phyloP scores from a whole-genome alignment of 2,797 vertebrate species.

The Sebastes reedi region DNA sequence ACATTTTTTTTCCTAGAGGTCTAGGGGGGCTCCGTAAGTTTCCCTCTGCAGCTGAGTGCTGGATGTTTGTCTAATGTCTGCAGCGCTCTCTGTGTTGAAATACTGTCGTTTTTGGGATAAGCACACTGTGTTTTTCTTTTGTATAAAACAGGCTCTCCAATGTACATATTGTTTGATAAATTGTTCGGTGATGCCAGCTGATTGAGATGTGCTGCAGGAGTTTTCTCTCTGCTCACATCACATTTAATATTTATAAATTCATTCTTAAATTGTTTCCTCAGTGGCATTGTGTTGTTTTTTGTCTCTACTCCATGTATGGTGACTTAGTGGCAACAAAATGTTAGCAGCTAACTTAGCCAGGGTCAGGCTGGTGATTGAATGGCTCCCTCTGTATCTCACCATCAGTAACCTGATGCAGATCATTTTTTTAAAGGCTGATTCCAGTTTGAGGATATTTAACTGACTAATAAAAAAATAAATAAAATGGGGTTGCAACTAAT shows the following conservation, averaged over 20 bases:
- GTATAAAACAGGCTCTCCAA: background rate
- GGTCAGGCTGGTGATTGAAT: background rate
- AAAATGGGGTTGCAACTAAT: background rate
- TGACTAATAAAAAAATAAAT: background rate
- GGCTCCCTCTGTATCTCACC: background rate
- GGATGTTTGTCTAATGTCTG: background rate
- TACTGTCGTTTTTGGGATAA: background rate
- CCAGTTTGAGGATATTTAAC: background rate
- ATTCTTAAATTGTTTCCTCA: background rate
- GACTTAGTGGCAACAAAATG: background rate
- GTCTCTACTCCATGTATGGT: background rate
- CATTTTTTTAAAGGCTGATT: background rate
- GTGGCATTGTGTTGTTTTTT: background rate
- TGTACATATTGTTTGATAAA: background rate
- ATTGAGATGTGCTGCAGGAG: background rate
- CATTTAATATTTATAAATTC: background rate
- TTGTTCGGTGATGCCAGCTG: background rate
- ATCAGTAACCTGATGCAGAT: background rate
- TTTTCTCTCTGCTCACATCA: background rate
- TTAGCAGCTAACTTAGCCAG: background rate
- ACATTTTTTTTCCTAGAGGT: fast-evolving
- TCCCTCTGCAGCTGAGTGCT: background rate
- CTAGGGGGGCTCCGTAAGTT: background rate
- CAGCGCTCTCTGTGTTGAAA: background rate
- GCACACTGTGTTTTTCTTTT: background rate